Base-by-base conservation (phyloP, 1,140 invertebrate species). In the Euglossa dilemma region DNA sequence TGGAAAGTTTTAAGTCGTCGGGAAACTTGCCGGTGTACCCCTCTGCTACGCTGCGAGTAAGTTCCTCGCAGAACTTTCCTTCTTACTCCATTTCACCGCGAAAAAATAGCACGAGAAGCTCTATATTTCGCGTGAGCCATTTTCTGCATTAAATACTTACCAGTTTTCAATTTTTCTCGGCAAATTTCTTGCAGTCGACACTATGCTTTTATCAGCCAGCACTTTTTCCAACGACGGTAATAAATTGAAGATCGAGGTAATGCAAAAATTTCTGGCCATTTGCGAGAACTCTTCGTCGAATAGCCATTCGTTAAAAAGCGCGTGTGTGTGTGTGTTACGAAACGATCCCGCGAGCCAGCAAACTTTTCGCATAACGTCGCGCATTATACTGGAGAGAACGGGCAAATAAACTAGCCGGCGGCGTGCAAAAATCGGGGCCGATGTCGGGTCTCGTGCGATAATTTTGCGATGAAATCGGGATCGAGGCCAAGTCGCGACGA, bases 381-480 rank as follows among this genome's bases (percentile, higher is more conserved):
- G 4, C 36, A 36, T 36, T 36, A 36, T 36, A 36, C 36, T 36
- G 36, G 36, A 36, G 36, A 36, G 36, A 36, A 36, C 36, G 36
- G 36, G 36, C 1, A 57, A 57, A 82, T 73, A 57, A 82, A 59
- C 63, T 69, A 12, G 20, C 28, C 20, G 2, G 5, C 7, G 25
- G 25, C 43, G 74, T 63, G 36, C 36, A 83, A 78, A 79, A 63
- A 70, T 87, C 43, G 67, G 61, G 80, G 74, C 74, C 67, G 67
- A 83, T 61, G 84, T 83, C 70, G 67, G 56, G 64, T 71, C 66
- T 86, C 43, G 25, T 16, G 28, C 74, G 61, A 83, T 87, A 87
- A 86, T 86, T 87, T 73, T 72, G 52, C 59, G 52, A 36, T 36
- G 72, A 84, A 88, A 89, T 80, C 28, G 78, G 59, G 85, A 89